These are phyloP conservation scores for Hemithea aestivaria DNA, from an alignment of 2,888 invertebrate species.

Conservation along the genomic window DNA sequence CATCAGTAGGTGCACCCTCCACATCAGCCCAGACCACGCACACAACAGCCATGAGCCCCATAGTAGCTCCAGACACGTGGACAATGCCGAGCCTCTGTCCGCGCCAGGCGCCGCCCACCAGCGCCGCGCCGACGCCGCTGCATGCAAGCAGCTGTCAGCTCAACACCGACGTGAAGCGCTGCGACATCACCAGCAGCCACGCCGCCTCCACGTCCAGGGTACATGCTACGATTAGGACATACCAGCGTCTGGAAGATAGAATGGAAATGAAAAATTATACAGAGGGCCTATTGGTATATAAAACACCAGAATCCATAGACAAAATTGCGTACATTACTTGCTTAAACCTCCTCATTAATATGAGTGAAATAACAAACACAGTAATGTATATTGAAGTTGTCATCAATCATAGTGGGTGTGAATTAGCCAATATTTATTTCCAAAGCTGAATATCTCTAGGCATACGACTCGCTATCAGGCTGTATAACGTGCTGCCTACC, in stretches of 20 bases:
- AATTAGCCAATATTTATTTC: too few species aligned
- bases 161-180: constrained; percentile 75
- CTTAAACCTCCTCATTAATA: too few species aligned
- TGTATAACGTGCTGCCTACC: too few species aligned
- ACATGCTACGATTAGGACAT: constrained; percentile 88
- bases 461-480: too few species aligned
- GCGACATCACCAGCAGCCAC: constrained; percentile 89
- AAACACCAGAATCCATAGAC: too few species aligned
- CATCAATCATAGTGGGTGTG: too few species aligned
- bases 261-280: too few species aligned
- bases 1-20: constrained; percentile 83
- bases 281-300: too few species aligned
- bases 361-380: too few species aligned
- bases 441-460: too few species aligned
- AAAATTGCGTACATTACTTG: too few species aligned
- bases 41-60: constrained; percentile 89
- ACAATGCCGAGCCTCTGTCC: constrained; percentile 86
- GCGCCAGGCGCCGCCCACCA: constrained; percentile 88
- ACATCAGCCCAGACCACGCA: constrained; percentile 91
- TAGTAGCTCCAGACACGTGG: constrained; percentile 87
- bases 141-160: constrained; percentile 89
- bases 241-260: constrained; percentile 74
- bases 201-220: constrained; percentile 92
- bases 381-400: too few species aligned
- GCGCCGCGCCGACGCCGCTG: constrained; percentile 89